These are phyloP conservation scores for Tetramorium parvispinum DNA, from an alignment of 1,140 invertebrate genomes.

Conservation along the genomic window DNA sequence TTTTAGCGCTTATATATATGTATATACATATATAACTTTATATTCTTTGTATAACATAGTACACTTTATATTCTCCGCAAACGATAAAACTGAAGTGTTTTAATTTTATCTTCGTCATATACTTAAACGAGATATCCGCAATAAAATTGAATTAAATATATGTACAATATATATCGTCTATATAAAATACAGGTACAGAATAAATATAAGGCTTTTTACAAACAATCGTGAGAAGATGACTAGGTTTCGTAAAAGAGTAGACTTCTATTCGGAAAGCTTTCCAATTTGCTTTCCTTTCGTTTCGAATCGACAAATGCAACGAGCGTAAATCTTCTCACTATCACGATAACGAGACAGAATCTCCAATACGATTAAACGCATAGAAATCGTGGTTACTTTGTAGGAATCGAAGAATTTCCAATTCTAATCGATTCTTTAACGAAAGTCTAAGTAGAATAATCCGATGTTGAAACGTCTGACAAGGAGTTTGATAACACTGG, in stretches of 20 bases:
- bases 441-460: slow-evolving; percentile 28
- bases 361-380: slow-evolving; percentile 5
- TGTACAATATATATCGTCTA: too few species aligned
- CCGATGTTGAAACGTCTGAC: background rate
- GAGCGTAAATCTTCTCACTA: slow-evolving; percentile 40
- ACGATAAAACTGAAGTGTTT: slow-evolving; percentile 9
- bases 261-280: slow-evolving; percentile 60
- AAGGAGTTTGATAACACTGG: background rate
- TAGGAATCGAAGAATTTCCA: slow-evolving; percentile 13
- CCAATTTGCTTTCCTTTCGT: slow-evolving; percentile 58
- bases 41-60: too few species aligned
- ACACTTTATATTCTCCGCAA: background rate
- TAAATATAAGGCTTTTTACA: slow-evolving; percentile 23
- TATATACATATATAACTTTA: too few species aligned
- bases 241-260: slow-evolving; percentile 27
- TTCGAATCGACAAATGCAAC: slow-evolving; percentile 51
- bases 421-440: background rate
- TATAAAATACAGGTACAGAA: slow-evolving; percentile 1
- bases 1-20: background rate
- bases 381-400: slow-evolving; percentile 54
- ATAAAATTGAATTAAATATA: background rate
- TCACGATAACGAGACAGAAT: slow-evolving; percentile 38
- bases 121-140: background rate
- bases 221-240: slow-evolving; percentile 17
- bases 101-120: background rate